Evolutionary conservation across 1,140 invertebrate genomes (phyloP).

Genomic region (Euwallacea similis): DNA sequence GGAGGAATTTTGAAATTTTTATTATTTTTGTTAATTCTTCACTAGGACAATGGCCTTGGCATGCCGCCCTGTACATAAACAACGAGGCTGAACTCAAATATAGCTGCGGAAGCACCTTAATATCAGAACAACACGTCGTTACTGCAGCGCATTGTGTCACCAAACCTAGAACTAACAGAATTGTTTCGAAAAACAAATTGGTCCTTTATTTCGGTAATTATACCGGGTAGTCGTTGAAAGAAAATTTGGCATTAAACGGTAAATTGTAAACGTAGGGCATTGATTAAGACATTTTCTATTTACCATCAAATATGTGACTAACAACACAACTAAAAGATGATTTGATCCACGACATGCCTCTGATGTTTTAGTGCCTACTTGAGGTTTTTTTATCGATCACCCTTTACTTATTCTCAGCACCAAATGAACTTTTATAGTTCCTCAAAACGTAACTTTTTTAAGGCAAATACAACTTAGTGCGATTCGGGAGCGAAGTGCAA

Average conservation of each 20-base stretch:
- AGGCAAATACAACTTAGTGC: slow-evolving; percentile 59
- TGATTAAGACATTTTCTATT: too few relatives aligned
- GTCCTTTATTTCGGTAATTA: too few relatives aligned
- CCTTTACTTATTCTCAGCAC: too few relatives aligned
- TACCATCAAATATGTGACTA: too few relatives aligned
- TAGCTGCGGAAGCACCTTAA: slow-evolving; percentile 48
- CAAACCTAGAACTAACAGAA: slow-evolving; percentile 38
- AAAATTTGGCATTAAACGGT: too few relatives aligned
- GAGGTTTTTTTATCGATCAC: background rate
- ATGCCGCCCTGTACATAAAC: slow-evolving; percentile 47
- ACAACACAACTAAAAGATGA: background rate
- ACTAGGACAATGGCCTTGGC: slow-evolving; percentile 52
- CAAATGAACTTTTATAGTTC: too few relatives aligned
- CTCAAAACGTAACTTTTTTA: slow-evolving; percentile 42
- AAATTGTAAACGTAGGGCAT: too few relatives aligned
- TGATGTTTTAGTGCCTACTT: background rate
- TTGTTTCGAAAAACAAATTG: background rate
- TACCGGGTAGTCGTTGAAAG: too few relatives aligned
- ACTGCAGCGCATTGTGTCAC: slow-evolving; percentile 52
- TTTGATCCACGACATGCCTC: background rate
- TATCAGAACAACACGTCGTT: slow-evolving; percentile 45
- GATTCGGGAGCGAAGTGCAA: slow-evolving; percentile 51
- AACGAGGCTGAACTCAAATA: slow-evolving; percentile 45
- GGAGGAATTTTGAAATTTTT: background rate
- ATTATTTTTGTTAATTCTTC: background rate